These are phyloP conservation scores for Triplophysa tibetana DNA, from an alignment of 2,113 vertebrate species.

Conservation along the genomic window DNA sequence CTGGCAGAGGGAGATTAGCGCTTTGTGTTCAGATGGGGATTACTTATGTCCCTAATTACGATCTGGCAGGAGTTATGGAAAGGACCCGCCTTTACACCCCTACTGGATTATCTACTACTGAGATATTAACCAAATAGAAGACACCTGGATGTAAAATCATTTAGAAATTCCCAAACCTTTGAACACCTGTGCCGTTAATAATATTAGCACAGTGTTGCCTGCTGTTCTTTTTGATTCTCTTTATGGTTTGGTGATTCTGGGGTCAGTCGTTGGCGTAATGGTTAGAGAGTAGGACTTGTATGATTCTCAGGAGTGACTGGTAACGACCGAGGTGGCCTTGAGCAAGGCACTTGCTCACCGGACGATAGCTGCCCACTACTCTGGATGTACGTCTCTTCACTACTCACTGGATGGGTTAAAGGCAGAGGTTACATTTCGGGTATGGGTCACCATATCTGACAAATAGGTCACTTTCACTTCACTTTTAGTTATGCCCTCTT, in stretches of 20 bases:
- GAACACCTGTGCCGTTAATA: constrained; percentile 6
- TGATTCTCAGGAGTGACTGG: no score
- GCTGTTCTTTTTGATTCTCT: constrained; percentile 15
- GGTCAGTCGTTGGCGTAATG: no score
- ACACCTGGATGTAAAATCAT: constrained; percentile 22
- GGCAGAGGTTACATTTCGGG: no score
- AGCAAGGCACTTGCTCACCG: no score
- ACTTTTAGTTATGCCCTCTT: background rate
- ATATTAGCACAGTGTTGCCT: background rate
- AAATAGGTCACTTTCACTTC: no score
- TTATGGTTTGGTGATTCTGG: background rate
- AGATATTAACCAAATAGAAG: constrained; percentile 36
- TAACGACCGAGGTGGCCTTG: no score
- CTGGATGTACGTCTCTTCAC: no score
- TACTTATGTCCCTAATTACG: constrained; percentile 49
- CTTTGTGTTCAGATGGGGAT: constrained; percentile 50
- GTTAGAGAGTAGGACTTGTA: no score
- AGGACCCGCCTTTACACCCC: constrained; percentile 47
- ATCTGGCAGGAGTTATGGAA: constrained; percentile 58
- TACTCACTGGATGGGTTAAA: no score
- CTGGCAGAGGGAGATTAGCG: constrained; percentile 60
- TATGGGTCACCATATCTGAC: no score
- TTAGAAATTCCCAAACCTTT: background rate
- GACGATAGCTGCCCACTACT: no score
- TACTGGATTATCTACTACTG: constrained; percentile 55